A percentile compares a stretch with the other conserved stretches of the same genome.
These are phyloP conservation scores for Criorhina ranunculi DNA, from an alignment of 2,888 invertebrate species.

Conservation along the genomic window DNA sequence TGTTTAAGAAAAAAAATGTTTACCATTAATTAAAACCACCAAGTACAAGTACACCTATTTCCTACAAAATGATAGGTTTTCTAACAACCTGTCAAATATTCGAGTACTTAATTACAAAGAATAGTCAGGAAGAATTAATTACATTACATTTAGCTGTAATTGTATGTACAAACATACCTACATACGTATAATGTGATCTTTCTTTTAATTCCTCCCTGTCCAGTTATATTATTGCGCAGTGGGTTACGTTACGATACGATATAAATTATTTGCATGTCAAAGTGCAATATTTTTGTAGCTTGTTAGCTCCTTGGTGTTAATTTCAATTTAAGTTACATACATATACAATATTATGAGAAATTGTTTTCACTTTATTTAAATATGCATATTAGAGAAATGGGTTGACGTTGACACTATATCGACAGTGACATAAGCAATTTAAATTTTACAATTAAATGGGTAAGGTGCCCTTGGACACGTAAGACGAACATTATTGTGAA, in stretches of 20 bases:
- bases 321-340: neutral
- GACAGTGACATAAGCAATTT: neutral
- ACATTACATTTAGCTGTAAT: neutral
- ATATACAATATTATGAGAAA: too few relatives aligned
- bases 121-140: conserved; percentile 3
- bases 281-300: conserved; percentile 13
- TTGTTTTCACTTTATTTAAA: neutral
- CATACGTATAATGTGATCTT: too few relatives aligned
- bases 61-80: neutral
- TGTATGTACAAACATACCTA: too few relatives aligned
- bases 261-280: conserved; percentile 11
- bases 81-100: neutral
- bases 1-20: neutral
- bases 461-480: neutral
- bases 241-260: neutral
- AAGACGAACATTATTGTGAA: neutral
- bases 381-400: neutral
- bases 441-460: too few relatives aligned
- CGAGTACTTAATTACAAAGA: conserved; percentile 2
- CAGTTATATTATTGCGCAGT: neutral
- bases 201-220: neutral
- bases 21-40: neutral
- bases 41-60: neutral
- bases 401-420: neutral
- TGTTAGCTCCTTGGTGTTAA: neutral